Base-by-base conservation (phyloP, 2,888 invertebrate genomes). In the Pantelozetes paolii region DNA sequence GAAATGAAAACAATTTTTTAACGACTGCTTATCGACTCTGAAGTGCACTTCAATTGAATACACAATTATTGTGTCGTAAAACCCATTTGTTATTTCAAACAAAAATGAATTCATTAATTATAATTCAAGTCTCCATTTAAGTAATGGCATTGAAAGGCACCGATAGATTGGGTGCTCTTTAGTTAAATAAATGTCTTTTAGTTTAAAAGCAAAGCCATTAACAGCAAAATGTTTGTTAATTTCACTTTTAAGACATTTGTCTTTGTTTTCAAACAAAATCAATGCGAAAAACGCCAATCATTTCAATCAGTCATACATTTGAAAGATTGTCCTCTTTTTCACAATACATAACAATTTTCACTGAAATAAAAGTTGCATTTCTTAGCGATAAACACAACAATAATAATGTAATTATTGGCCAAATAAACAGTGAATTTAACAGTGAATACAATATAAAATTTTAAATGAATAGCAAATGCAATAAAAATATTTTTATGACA, bases 71-170 rank as follows among this genome's bases (percentile, higher is more conserved):
- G 54, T 54, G 54, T 54, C 54, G 54, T 54, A 23, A 54, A 54
- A 54, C 1, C 18, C 6, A 20, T 36, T 5, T 26, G 54, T 13
- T 11, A 8, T 50, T 50, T 23, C 45, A 18, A 45, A 5, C 20
- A 3, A 54, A 54, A 54, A 54, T 54, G 8, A 23, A 54, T 23
- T 54, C 23, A 26, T 54, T 54, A 54, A 54, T 54, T 54, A 23
- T 54, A 54, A 23, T 26, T 54, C 11, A 20, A 54, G 54, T 23
- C 26, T 54, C 23, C 54, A 54, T 54, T 54, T 54, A 26, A 26
- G 54, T 26, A 54, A 54, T 54, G 54, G 54, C 54, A 54, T 54
- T 54, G 54, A 54, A 54, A 54, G 18, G 23, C 54, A 45, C 26
- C 26, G 54, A 54, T 54, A 23, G 23, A 54, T 54, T 54, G 54